phyloP scores from a whole-genome alignment of 2,888 invertebrate species.

The Apotomis turbidana region DNA sequence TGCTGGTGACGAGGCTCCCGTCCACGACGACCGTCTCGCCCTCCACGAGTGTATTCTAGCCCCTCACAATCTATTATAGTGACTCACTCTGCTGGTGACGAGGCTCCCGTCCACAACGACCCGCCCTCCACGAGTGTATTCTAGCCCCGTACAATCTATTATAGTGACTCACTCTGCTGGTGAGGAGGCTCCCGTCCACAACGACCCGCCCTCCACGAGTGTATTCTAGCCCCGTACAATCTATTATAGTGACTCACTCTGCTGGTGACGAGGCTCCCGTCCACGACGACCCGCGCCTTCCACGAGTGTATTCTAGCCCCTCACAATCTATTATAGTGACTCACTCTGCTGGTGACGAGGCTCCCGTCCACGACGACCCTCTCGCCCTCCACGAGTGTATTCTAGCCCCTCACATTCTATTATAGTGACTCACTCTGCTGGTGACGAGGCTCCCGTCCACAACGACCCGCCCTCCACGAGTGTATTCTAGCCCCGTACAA shows the following conservation, averaged over 20 bases:
- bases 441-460: slow-evolving; percentile 90
- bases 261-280: slow-evolving; percentile 91
- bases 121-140: slow-evolving; percentile 85
- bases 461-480: slow-evolving; percentile 86
- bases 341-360: slow-evolving; percentile 90
- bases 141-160: no score
- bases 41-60: no score
- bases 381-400: slow-evolving; percentile 85
- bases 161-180: slow-evolving; percentile 86
- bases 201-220: slow-evolving; percentile 87
- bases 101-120: slow-evolving; percentile 89
- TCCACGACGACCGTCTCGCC: slow-evolving; percentile 88
- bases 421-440: slow-evolving; percentile 85
- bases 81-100: slow-evolving; percentile 90
- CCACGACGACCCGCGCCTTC: slow-evolving; percentile 87
- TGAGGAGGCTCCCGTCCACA: slow-evolving; percentile 89
- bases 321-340: slow-evolving; percentile 53
- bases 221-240: no score
- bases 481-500: no score
- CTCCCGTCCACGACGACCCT: slow-evolving; percentile 89
- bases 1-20: slow-evolving; percentile 90
- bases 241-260: slow-evolving; percentile 78
- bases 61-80: not conserved
- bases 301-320: no score
- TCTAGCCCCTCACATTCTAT: no score